Percentiles rank a stretch among this genome's conserved stretches.
Evolutionary conservation across 2,888 invertebrate genomes (phyloP).

Genomic region (Drosophila lutescens): DNA sequence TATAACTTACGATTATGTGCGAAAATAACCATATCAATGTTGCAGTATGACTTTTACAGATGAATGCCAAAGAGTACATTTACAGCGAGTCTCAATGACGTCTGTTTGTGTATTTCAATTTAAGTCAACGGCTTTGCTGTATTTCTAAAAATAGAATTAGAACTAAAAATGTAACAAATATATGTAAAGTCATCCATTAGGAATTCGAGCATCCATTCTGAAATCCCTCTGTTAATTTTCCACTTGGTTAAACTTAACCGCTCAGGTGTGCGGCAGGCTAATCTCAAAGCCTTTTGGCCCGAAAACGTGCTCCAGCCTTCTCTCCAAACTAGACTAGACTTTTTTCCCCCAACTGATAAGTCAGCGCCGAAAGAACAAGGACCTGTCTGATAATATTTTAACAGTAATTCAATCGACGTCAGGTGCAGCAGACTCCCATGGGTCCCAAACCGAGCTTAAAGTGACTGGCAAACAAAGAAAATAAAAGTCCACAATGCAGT

Average conservation of each 20-base stretch:
- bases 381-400: slow-evolving; percentile 64
- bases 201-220: background rate
- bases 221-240: slow-evolving; percentile 26
- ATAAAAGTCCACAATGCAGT: slow-evolving; percentile 70
- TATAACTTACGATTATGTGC: slow-evolving; percentile 14
- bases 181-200: background rate
- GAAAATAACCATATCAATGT: slow-evolving; percentile 9
- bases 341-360: slow-evolving; percentile 25
- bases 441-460: slow-evolving; percentile 19
- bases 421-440: slow-evolving; percentile 28
- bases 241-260: slow-evolving; percentile 12
- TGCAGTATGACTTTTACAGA: background rate
- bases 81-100: background rate
- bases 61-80: background rate
- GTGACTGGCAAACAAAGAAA: slow-evolving; percentile 44
- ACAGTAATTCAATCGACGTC: slow-evolving; percentile 68
- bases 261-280: slow-evolving; percentile 23
- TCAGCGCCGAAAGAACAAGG: slow-evolving; percentile 10
- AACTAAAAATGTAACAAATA: slow-evolving; percentile 4
- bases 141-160: background rate
- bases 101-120: background rate
- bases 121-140: background rate
- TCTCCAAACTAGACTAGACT: background rate
- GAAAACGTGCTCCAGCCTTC: background rate
- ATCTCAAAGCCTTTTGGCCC: slow-evolving; percentile 10